Evolutionary conservation across 2,797 vertebrate genomes (phyloP), one percentile per base, ranked within the genome.

Genomic region (Siniperca obscura): DNA sequence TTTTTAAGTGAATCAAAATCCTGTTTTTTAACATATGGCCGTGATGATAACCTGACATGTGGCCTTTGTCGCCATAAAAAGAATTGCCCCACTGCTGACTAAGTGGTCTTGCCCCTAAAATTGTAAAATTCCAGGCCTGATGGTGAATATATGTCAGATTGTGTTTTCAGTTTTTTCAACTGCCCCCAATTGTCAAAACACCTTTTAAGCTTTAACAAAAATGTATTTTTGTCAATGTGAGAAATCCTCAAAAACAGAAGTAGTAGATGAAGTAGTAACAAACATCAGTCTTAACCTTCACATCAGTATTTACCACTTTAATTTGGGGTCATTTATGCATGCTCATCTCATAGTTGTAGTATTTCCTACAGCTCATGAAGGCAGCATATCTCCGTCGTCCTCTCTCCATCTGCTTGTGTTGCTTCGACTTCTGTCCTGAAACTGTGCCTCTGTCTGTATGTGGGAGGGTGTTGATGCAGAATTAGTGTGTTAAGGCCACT

Each of bases 381-480:
- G 86, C 86, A 82, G 60, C 78, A 56, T 50, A n/a, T 38, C 56
- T 30, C 60, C 16, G 22, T 57, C 4, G 50, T 66, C 76, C 73
- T 82, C 40, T 76, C 69, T 71, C 78, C 84, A 77, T 86, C 81
- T 82, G 82, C 74, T 80, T 65, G 52, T 50, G 76, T 60, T 65
- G 64, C 77, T 48, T 88, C 52, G 8, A 88, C 86, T 78, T 72
- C 74, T 62, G 16, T 78, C 83, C 78, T 73, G 85, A 90, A 80
- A 69, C 70, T 22, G 76, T 61, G 79, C 70, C 79, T 78, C 65
- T 78, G 57, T 88, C 73, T 87, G 73, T 17, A 83, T 73, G 91
- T 92, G 83, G 86, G 89, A 92, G 86, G 89, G 82, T 89, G 92
- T 89, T 85, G 70, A 83, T 90, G 81, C 85, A 88, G 82, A 88